Conservation (phyloP, 2,113 vertebrate genomes). For the Glaucomys volans region DNA sequence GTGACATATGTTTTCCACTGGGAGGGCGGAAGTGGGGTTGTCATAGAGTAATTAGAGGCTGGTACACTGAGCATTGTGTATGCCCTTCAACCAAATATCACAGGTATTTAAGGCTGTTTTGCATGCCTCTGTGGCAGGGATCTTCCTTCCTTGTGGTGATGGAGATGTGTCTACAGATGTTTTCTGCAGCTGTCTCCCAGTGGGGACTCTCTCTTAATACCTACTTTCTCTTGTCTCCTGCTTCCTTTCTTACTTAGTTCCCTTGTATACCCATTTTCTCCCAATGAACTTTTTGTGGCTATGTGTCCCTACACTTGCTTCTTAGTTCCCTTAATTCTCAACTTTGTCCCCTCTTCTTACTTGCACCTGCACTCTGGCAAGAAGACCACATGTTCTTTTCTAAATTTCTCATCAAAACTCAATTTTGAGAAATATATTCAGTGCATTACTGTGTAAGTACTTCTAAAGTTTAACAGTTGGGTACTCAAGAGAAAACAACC, state of each 20-base stretch:
- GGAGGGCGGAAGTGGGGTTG: conserved; percentile 2
- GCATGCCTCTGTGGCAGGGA: not conserved
- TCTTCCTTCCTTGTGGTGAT: not conserved
- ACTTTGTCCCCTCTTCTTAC: not conserved
- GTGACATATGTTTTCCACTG: conserved; percentile 35
- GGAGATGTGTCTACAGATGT: conserved; percentile 68
- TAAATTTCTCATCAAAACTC: conserved; percentile 11
- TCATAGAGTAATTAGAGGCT: conserved; percentile 56
- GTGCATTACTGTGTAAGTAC: not conserved
- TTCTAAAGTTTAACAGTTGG: conserved; percentile 29
- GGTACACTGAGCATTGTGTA: not conserved
- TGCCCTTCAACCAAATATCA: conserved; percentile 1
- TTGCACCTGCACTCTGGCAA: conserved; percentile 9
- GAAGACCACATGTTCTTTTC: conserved; percentile 15
- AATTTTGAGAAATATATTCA: conserved; percentile 42
- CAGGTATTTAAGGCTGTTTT: conserved; percentile 24
- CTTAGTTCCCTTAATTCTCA: not conserved
- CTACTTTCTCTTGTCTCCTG: not conserved
- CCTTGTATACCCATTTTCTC: not conserved
- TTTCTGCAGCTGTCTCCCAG: conserved; percentile 68
- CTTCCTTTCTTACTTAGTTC: conserved; percentile 47
- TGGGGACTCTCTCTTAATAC: not conserved
- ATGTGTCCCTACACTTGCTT: not conserved
- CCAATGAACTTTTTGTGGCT: not conserved
- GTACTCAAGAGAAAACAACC: not conserved